A percentile compares a stretch with the other conserved stretches of the same genome.
Evolutionary conservation across 2,888 invertebrate genomes (phyloP).

Genomic region (Drosophila macrospina): DNA sequence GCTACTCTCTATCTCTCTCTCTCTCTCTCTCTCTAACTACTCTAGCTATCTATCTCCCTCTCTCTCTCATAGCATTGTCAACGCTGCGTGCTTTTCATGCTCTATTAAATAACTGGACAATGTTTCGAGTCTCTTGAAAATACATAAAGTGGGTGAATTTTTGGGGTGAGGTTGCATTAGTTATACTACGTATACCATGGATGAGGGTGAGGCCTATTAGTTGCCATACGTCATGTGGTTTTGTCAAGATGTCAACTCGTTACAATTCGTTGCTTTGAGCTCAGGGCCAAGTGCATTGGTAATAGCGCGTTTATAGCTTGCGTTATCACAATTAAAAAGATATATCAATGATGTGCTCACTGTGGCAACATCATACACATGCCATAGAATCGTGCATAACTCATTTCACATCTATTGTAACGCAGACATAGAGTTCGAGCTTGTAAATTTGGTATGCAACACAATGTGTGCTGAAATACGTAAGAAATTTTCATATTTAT

Average conservation of each 20-base stretch:
- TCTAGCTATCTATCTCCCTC: neutral
- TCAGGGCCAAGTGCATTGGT: conserved; percentile 45
- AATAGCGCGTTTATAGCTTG: conserved; percentile 20
- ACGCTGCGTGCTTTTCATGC: conserved; percentile 61
- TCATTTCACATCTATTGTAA: too few relatives aligned
- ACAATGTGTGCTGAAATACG: too few relatives aligned
- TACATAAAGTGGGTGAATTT: conserved; percentile 15
- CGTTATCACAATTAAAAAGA: conserved; percentile 23
- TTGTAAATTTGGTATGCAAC: too few relatives aligned
- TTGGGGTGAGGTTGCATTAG: conserved; percentile 14
- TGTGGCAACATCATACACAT: neutral
- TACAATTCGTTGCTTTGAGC: conserved; percentile 42
- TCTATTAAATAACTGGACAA: conserved; percentile 63
- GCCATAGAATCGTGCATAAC: neutral
- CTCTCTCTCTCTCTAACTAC: conserved; percentile 1
- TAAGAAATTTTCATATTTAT: too few relatives aligned
- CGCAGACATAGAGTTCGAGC: too few relatives aligned
- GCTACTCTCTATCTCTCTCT: conserved; percentile 15
- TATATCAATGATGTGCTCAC: conserved; percentile 1
- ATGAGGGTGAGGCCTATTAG: conserved; percentile 6
- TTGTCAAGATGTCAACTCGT: conserved; percentile 41
- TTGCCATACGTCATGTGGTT: conserved; percentile 26
- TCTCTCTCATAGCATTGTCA: conserved; percentile 32
- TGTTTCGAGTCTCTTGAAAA: neutral
- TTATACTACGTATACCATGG: conserved; percentile 1